Base-by-base conservation (phyloP, 2,888 invertebrate species). In the Argyresthia albistria region DNA sequence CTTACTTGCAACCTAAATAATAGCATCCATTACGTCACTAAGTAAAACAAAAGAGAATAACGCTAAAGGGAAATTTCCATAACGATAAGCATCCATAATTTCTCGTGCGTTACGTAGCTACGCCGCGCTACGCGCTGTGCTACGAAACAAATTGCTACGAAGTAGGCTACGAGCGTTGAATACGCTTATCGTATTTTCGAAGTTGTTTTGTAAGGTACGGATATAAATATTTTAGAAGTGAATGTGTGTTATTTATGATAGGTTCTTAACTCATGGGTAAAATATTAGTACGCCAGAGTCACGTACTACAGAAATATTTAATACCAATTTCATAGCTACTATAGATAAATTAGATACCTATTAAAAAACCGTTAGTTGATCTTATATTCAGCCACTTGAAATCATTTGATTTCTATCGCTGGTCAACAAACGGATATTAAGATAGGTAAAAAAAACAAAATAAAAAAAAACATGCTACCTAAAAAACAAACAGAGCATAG, bases 141-240 rank as follows among this genome's bases (percentile, higher is more conserved):
- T 35, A 46, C 46, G 46, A 46, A 35, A 46, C 46, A 35, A 25
- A 46, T 16, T 15, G 46, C 46, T 46, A 46, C 46, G 46, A 35
- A 46, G 25, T n/a, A 25, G 14, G 10, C 14, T 10, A 15, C 14
- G 3, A 42, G 11, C 42, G 12, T 10, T n/a, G 14, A 43, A 43
- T 43, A 14, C 8, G 14, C 14, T 43, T 43, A 43, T 7, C 12
- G 43, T 43, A 43, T 12, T 8, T 14, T 4, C 43, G 14, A 43
- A 14, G 43, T 8, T 12, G 3, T 12, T 43, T 43, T 43, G 12
- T 43, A 14, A 43, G 43, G 25, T 25, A 25, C 25, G 25, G 25
- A 25, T 25, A 25, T 25, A 25, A 25, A 25, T 25, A 25, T 25
- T 25, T 25, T 25, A 25, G 25, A 25, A 6, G 25, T 6, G 25